A percentile compares a stretch with the other conserved stretches of the same genome.
Evolutionary conservation across 2,113 vertebrate genomes (phyloP).

Genomic region (Sterrhoptilus dennistouni): DNA sequence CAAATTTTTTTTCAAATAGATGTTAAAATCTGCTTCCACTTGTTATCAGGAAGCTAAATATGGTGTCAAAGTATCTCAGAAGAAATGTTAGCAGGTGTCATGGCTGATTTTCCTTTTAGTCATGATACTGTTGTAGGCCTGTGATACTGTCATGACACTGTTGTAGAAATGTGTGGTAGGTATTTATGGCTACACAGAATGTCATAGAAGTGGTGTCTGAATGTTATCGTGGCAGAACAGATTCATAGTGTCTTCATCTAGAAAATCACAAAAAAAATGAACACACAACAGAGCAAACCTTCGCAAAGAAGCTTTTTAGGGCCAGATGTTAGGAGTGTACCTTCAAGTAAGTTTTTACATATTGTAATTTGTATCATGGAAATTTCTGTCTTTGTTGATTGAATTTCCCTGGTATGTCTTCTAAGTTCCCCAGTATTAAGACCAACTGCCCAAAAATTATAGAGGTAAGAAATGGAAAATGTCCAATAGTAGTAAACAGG

Average conservation of each 20-base stretch:
- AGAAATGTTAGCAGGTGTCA: not conserved
- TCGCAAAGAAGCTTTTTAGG: not conserved
- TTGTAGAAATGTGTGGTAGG: not conserved
- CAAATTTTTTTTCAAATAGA: not conserved
- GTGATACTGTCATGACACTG: accelerated
- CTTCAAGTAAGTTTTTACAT: not conserved
- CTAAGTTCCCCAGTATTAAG: not conserved
- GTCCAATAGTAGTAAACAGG: not conserved
- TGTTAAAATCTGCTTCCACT: not conserved
- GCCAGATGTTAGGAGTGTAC: not conserved
- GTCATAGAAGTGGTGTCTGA: not conserved
- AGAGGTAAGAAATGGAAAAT: not conserved
- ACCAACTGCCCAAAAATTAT: not conserved
- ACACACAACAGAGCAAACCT: not conserved
- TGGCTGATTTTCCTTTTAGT: not conserved
- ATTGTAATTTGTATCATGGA: not conserved
- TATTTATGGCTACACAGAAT: not conserved
- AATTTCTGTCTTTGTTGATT: not conserved
- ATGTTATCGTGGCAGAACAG: not conserved
- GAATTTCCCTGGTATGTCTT: not conserved
- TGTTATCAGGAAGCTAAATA: not conserved
- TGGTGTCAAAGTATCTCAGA: not conserved
- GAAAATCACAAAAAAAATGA: not conserved
- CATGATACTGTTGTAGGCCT: accelerated
- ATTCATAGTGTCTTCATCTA: not conserved